phyloP scores from a whole-genome alignment of 2,113 vertebrate species.

The Tichodroma muraria region DNA sequence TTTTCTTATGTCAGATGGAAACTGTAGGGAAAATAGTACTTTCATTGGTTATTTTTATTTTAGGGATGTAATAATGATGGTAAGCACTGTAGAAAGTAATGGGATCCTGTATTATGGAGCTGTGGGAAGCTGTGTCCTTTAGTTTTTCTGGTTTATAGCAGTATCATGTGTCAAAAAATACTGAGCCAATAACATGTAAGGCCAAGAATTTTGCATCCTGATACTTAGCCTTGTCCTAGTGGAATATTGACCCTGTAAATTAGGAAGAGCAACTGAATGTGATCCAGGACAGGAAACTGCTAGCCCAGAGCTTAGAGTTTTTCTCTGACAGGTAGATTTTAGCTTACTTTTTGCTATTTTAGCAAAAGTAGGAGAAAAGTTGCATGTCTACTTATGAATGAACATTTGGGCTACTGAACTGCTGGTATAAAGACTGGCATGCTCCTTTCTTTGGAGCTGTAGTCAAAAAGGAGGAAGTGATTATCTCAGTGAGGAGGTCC shows the following conservation, averaged over 20 bases:
- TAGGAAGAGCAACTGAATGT: not conserved
- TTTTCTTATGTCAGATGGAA: not conserved
- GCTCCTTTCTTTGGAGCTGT: not conserved
- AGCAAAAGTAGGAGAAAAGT: not conserved
- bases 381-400: not conserved
- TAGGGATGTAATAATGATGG: not conserved
- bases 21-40: not conserved
- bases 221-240: not conserved
- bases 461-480: not conserved
- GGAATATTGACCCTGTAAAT: not conserved
- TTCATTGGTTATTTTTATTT: not conserved
- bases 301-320: not conserved
- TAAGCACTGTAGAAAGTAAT: not conserved
- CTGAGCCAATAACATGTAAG: not conserved
- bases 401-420: not conserved
- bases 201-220: not conserved
- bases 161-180: not conserved
- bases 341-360: not conserved
- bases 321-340: not conserved
- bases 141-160: not conserved
- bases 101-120: not conserved
- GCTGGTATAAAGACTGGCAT: not conserved
- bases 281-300: not conserved
- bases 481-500: not conserved
- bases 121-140: not conserved